Evolutionary conservation across 2,113 vertebrate species (phyloP), one percentile per base, ranked within the genome.

Genomic region (Serranochromis macrocephalus): DNA sequence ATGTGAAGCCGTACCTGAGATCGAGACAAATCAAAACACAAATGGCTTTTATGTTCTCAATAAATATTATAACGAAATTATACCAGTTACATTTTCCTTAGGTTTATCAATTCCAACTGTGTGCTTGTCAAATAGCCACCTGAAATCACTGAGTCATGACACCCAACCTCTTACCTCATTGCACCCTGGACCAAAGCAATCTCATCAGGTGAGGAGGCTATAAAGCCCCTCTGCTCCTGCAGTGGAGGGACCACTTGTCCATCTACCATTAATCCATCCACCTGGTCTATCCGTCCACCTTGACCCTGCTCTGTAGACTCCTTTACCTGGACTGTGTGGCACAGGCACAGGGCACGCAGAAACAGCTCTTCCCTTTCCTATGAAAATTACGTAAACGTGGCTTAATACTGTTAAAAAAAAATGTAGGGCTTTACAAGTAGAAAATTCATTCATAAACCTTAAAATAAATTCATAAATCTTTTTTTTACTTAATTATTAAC

Each of bases 161-260:
- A 83, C 12, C 17, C 9, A 6, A 26, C 75, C 21, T 47, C 96
- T 97, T 97, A 99, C 99, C 96, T 98, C 95, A 98, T 98, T 81
- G 99, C 98, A 6, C 99, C 99, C 92, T 97, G 97, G 82, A 99
- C 97, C 93, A 99, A 95, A 61, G 99, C 99, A 2, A 98, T 97
- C 95, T 99, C 99, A 29, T 99, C 99, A 1, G 99, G 99, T 5
- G 99, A 99, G 24, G 99, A 99, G 31, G 98, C 97, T 55, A 99
- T 96, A 7, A 98, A 99, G 36, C 96, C 96, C 55, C 63, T 92
- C 33, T 95, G 91, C 86, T 94, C 55, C 42, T 87, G 29, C 2
- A 12, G 63, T 7, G 57, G 45, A 16, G 71, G 54, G 3, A 79
- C 9, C 21, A 53, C 42, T 7, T 63, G 81, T 40, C 90, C 93